phyloP scores from a whole-genome alignment of 1,140 invertebrate genomes.

The Drosophila mauritiana region DNA sequence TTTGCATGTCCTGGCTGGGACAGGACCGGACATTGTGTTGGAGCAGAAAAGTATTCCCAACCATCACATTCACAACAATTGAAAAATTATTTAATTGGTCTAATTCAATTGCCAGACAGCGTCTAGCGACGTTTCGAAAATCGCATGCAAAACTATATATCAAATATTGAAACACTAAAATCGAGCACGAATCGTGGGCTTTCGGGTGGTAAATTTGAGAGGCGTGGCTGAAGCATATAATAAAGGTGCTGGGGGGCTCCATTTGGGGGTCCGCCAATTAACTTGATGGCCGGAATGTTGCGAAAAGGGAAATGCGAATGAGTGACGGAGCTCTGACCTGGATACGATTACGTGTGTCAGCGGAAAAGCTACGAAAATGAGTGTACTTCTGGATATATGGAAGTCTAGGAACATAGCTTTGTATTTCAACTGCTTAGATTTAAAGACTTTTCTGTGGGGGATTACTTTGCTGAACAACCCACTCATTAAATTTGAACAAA shows the following conservation, averaged over 20 bases:
- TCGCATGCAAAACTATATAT: constrained; percentile 32
- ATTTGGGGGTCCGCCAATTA: constrained; percentile 25
- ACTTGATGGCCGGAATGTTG: constrained; percentile 41
- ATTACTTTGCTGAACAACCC: too few relatives aligned
- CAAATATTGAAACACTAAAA: constrained; percentile 43
- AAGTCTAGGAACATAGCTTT: not conserved
- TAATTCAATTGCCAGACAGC: constrained; percentile 55
- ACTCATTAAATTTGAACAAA: too few relatives aligned
- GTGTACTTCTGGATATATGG: not conserved
- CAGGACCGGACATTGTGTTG: not conserved
- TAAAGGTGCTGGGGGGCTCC: too few relatives aligned
- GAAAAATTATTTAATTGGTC: constrained; percentile 56
- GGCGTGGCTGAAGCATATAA: not conserved
- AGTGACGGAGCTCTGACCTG: constrained; percentile 36
- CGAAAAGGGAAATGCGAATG: constrained; percentile 29
- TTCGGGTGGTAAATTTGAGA: not conserved
- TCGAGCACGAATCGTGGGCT: constrained; percentile 5
- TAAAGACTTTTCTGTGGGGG: too few relatives aligned
- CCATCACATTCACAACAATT: constrained; percentile 25
- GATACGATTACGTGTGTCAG: constrained; percentile 15
- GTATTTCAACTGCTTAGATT: too few relatives aligned
- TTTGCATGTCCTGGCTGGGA: constrained; percentile 28
- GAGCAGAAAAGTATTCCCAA: constrained; percentile 10
- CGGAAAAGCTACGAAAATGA: constrained; percentile 2
- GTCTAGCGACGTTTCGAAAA: constrained; percentile 23